Evolutionary conservation across 2,113 vertebrate genomes (phyloP).

Genomic region (Semicossyphus pulcher): DNA sequence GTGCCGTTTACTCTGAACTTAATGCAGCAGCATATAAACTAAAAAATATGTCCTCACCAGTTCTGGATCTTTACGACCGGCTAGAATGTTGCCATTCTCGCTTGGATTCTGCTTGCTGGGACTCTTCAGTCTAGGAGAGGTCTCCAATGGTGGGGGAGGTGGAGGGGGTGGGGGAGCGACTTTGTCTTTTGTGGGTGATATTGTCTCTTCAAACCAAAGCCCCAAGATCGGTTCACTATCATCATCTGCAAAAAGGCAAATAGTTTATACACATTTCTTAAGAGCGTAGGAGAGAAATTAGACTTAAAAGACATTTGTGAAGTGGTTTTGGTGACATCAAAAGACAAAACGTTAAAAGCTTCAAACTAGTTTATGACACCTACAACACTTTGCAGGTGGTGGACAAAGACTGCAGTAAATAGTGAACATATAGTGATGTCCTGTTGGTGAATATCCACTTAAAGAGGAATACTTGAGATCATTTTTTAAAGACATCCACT

Average conservation of each 20-base stretch:
- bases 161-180: slow-evolving; percentile 92
- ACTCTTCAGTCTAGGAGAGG: slow-evolving; percentile 93
- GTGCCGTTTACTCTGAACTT: neutral
- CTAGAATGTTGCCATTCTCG: slow-evolving; percentile 97
- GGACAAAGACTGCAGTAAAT: slow-evolving; percentile 52
- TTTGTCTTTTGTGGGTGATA: slow-evolving; percentile 97
- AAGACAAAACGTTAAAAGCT: slow-evolving; percentile 53
- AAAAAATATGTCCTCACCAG: slow-evolving; percentile 84
- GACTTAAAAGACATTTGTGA: slow-evolving; percentile 23
- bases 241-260: slow-evolving; percentile 85
- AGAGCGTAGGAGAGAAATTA: neutral
- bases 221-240: slow-evolving; percentile 98
- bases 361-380: slow-evolving; percentile 51
- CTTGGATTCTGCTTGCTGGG: slow-evolving; percentile 92
- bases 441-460: slow-evolving; percentile 57
- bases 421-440: slow-evolving; percentile 36
- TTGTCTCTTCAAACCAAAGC: slow-evolving; percentile 99
- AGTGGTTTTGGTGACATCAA: slow-evolving; percentile 38
- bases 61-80: slow-evolving; percentile 97
- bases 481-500: slow-evolving; percentile 4
- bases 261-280: slow-evolving; percentile 5
- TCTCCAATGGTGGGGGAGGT: slow-evolving; percentile 92
- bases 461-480: neutral
- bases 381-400: slow-evolving; percentile 62
- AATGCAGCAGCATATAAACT: neutral